Conservation (phyloP, 2,888 invertebrate genomes). For the Polyploca ridens region DNA sequence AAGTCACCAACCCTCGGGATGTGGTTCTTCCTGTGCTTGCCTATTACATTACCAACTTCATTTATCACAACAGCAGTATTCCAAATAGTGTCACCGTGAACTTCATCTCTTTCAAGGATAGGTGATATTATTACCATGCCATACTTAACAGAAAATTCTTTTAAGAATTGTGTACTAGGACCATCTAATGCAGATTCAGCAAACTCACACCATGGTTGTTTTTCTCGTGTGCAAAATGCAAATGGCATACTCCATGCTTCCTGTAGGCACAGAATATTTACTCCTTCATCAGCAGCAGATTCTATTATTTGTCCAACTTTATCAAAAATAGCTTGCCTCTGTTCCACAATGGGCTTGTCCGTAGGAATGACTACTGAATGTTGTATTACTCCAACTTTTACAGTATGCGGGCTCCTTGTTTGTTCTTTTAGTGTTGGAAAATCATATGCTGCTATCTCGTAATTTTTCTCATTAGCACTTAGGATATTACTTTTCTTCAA, state of each 20-base stretch:
- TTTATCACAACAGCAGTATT: constrained; percentile 98
- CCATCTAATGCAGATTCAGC: constrained; percentile 95
- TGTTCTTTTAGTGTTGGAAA: constrained; percentile 89
- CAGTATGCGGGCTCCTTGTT: constrained; percentile 87
- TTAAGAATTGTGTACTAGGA: constrained; percentile 92
- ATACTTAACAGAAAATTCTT: constrained; percentile 90
- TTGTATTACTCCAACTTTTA: constrained; percentile 95
- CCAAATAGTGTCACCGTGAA: constrained; percentile 95
- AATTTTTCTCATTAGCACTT: constrained; percentile 81
- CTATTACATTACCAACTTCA: constrained; percentile 92
- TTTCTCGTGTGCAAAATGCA: constrained; percentile 98
- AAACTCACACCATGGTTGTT: constrained; percentile 98
- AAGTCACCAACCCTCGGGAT: constrained; percentile 99
- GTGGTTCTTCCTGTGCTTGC: constrained; percentile 98
- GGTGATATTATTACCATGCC: constrained; percentile 98
- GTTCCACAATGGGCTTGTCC: constrained; percentile 88
- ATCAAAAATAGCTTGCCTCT: constrained; percentile 91
- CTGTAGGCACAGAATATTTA: constrained; percentile 97
- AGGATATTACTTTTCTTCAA: constrained; percentile 75
- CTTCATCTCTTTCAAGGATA: constrained; percentile 96
- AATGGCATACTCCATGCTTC: constrained; percentile 99
- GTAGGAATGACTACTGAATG: constrained; percentile 92
- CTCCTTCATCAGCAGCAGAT: constrained; percentile 90
- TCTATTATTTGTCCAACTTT: constrained; percentile 90
- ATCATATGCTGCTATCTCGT: constrained; percentile 91